These are phyloP conservation scores for Corythoichthys haematopterus DNA, from an alignment of 2,113 vertebrate genomes.

Conservation along the genomic window DNA sequence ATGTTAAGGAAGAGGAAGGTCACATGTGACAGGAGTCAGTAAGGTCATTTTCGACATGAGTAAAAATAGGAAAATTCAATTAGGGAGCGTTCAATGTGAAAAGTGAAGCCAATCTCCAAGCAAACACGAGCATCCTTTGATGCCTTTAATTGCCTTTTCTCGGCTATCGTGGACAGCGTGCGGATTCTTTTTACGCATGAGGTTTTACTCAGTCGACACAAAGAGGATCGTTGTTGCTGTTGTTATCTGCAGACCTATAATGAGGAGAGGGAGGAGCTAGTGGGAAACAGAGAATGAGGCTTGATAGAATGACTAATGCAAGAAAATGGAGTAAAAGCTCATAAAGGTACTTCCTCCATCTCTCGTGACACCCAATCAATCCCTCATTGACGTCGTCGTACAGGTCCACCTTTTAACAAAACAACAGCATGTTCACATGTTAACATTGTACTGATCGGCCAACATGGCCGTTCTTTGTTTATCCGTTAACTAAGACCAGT, in stretches of 20 bases:
- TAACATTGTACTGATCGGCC: constrained; percentile 15
- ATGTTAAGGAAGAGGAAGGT: constrained; percentile 28
- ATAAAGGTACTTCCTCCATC: constrained; percentile 45
- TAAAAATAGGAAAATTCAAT: constrained; percentile 13
- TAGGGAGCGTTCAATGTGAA: constrained; percentile 11
- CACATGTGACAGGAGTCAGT: constrained; percentile 16
- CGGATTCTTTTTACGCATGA: constrained; percentile 4
- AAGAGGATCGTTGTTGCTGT: constrained; percentile 10
- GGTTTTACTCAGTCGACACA: constrained; percentile 8
- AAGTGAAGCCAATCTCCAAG: constrained; percentile 3
- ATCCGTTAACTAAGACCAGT: neutral
- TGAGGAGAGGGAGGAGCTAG: constrained; percentile 16
- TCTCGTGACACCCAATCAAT: constrained; percentile 60
- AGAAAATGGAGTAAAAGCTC: constrained; percentile 50
- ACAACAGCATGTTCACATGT: constrained; percentile 29
- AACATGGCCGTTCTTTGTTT: constrained; percentile 4
- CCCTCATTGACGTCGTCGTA: constrained; percentile 28
- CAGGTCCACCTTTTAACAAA: constrained; percentile 27
- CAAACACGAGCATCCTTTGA: constrained; percentile 21
- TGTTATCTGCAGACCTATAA: neutral
- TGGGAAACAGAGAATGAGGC: constrained; percentile 18
- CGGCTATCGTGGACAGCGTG: neutral
- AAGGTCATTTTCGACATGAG: neutral
- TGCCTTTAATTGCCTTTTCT: neutral
- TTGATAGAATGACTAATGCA: constrained; percentile 27